Conservation (phyloP, 2,797 vertebrate genomes). For the Pempheris klunzingeri region DNA sequence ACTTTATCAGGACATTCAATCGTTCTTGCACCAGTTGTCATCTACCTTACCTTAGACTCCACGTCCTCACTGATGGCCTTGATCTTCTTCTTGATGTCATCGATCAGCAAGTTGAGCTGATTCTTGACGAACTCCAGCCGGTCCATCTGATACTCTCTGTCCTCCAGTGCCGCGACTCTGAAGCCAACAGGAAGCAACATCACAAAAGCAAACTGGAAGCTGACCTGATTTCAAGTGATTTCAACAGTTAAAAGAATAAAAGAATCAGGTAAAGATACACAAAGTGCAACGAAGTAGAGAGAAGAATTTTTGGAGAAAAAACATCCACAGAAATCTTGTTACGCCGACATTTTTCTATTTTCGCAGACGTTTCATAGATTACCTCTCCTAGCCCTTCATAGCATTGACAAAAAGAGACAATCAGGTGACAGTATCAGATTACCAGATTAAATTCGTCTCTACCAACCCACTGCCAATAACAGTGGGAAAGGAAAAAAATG, state of each 20-base stretch:
- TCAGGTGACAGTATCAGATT: background rate
- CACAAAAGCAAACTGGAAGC: constrained; percentile 34
- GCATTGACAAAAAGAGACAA: constrained; percentile 4
- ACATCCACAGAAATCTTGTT: background rate
- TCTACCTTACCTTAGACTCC: constrained; percentile 87
- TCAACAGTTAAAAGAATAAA: background rate
- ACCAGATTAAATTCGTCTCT: background rate
- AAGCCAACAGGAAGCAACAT: constrained; percentile 43
- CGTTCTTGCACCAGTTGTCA: background rate
- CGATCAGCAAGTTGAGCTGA: constrained; percentile 91
- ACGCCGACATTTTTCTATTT: background rate
- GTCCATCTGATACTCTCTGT: constrained; percentile 92
- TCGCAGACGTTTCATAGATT: constrained; percentile 1
- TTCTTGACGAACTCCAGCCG: constrained; percentile 92
- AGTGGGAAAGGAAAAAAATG: background rate
- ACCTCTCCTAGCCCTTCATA: constrained; percentile 15
- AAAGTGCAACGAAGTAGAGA: background rate
- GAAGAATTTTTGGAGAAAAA: background rate
- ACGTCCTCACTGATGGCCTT: constrained; percentile 93
- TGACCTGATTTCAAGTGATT: background rate
- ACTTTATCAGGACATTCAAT: background rate
- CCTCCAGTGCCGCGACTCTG: constrained; percentile 91
- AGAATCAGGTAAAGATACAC: background rate
- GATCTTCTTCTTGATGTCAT: constrained; percentile 94
- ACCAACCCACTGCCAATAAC: background rate